Conservation (phyloP, 2,797 vertebrate genomes). For the Pseudochromis fuscus region DNA sequence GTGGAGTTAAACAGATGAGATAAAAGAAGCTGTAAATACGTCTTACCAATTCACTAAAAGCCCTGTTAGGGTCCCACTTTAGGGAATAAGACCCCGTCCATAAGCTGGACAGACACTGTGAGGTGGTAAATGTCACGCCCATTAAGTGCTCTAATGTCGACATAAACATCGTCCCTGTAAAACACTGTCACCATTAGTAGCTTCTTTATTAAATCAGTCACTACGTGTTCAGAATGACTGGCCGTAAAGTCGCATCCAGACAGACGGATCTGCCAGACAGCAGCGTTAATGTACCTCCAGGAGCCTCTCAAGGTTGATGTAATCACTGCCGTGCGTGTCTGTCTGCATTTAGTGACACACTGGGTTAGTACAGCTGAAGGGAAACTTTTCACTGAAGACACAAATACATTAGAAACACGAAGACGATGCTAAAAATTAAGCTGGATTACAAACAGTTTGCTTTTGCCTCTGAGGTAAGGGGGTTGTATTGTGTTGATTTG, state of each 20-base stretch:
- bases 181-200: slow-evolving; percentile 55
- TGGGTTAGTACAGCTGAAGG: not conserved
- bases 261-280: slow-evolving; percentile 28
- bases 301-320: slow-evolving; percentile 51
- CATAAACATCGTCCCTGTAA: slow-evolving; percentile 65
- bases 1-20: slow-evolving; percentile 8
- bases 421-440: not conserved
- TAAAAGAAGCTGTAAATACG: slow-evolving; percentile 38
- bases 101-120: slow-evolving; percentile 6
- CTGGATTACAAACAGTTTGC: not conserved
- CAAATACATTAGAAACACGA: not conserved
- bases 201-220: slow-evolving; percentile 69
- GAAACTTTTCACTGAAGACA: not conserved
- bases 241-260: slow-evolving; percentile 26
- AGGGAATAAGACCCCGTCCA: slow-evolving; percentile 24
- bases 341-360: slow-evolving; percentile 8
- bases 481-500: slow-evolving; percentile 6
- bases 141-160: slow-evolving; percentile 68
- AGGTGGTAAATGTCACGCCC: slow-evolving; percentile 54
- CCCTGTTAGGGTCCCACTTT: slow-evolving; percentile 47
- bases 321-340: slow-evolving; percentile 31
- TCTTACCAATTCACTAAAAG: slow-evolving; percentile 64
- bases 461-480: not conserved
- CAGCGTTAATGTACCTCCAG: slow-evolving; percentile 35
- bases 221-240: slow-evolving; percentile 45